Evolutionary conservation across 2,113 vertebrate species (phyloP).

Genomic region (Antechinus stuartii): DNA sequence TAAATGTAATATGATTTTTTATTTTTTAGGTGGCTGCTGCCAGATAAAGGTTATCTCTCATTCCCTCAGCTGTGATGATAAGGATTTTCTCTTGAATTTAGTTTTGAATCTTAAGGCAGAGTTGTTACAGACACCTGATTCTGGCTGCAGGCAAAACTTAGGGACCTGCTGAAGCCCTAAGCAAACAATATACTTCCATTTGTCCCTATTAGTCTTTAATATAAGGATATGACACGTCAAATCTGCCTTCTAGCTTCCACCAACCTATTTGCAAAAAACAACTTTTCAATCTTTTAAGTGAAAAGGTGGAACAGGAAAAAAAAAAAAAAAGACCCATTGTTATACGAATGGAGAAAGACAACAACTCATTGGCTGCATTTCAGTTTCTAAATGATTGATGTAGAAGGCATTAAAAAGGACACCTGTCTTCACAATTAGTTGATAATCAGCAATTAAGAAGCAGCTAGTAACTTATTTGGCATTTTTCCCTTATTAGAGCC

Average conservation of each 20-base stretch:
- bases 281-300: background rate
- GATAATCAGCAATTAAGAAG: background rate
- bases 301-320: conserved; percentile 1
- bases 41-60: conserved; percentile 19
- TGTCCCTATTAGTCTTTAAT: background rate
- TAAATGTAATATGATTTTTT: background rate
- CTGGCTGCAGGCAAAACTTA: background rate
- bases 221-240: background rate
- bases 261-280: background rate
- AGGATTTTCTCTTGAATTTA: background rate
- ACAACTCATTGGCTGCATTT: accelerated
- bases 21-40: background rate
- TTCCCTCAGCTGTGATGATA: background rate
- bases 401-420: background rate
- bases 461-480: background rate
- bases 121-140: background rate
- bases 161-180: background rate
- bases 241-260: background rate
- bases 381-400: background rate
- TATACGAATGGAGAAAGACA: background rate
- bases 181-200: background rate
- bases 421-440: background rate
- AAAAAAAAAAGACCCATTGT: background rate
- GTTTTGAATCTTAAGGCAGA: background rate
- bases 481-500: background rate